Conservation (phyloP, 1,140 invertebrate genomes). For the Chironomus striatipennis region DNA sequence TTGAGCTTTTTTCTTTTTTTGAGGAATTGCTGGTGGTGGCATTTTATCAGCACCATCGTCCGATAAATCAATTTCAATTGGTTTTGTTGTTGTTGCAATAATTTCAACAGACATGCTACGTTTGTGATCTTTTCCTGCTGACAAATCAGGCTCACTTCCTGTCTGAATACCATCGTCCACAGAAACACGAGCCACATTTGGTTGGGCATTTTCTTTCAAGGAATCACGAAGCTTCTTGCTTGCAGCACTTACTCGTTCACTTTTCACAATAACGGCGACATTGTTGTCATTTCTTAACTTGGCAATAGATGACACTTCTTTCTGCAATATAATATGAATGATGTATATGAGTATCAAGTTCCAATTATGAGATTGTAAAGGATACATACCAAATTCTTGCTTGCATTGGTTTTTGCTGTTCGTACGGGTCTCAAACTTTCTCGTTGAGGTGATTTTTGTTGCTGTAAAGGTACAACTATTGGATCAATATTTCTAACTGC, state of each 20-base stretch:
- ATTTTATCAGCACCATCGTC: not conserved
- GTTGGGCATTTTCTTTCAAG: not conserved
- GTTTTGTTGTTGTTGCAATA: not conserved
- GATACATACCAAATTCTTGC: not conserved
- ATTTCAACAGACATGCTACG: not conserved
- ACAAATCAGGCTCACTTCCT: not conserved
- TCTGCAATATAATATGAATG: not conserved
- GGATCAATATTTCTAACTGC: not conserved
- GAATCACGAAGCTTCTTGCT: not conserved
- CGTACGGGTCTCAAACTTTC: not conserved
- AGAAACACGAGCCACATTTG: not conserved
- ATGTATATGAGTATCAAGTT: too few relatives aligned
- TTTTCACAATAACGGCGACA: not conserved
- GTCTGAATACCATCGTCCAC: not conserved
- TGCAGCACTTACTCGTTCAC: not conserved
- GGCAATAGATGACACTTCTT: not conserved
- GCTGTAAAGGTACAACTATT: not conserved
- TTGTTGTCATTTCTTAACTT: slow-evolving; percentile 1
- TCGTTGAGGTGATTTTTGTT: not conserved
- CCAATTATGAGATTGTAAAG: too few relatives aligned
- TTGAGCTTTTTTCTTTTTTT: not conserved
- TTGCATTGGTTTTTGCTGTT: not conserved
- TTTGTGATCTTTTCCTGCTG: not conserved
- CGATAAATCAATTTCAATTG: not conserved
- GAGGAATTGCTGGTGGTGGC: not conserved